Evolutionary conservation across 2,113 vertebrate genomes (phyloP), one percentile per base, ranked within the genome.

Genomic region (Silurus glanis): DNA sequence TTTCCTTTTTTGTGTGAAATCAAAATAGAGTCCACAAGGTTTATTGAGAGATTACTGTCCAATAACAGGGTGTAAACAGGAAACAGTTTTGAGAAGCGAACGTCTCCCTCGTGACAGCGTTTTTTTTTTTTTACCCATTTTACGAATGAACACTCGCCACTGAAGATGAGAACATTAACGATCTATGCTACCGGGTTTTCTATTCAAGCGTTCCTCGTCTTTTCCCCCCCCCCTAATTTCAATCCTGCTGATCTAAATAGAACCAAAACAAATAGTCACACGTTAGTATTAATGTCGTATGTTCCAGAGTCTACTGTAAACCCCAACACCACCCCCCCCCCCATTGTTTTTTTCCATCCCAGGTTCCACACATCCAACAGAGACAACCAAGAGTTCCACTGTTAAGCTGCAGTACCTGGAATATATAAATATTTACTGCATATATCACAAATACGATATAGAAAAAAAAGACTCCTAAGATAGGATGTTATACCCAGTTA

Each of bases 231-330:
- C 83, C 37, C 7, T 89, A 92, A 67, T 90, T 92, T 89, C 16
- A 14, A 9, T 90, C 74, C 90, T 88, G 91, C 89, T 89, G 89
- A 91, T 92, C 91, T 92, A 93, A 93, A 93, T 92, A 93, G 91
- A 92, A 92, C 90, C 91, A 91, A 91, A 37, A 93, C 86, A 90
- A 91, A 90, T 89, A 91, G 89, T 90, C 91, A 92, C 91, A 92
- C 92, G 88, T 92, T 89, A 93, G 94, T 94, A 95, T 94, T 94
- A 94, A 94, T 93, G 92, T 94, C 94, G 93, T 93, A 94, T 93
- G 92, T 84, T 37, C 0, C 89, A 89, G 93, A 87, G 93, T 89
- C 88, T 93, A 58, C 90, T 13, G 79, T 66, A 76, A 74, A 84
- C 76, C 75, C 90, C 9, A n/a, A 2, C 21, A 5, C 62, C 62